Evolutionary conservation across 2,113 vertebrate species (phyloP), one percentile per base, ranked within the genome.

Genomic region (Alaudala cheleensis): DNA sequence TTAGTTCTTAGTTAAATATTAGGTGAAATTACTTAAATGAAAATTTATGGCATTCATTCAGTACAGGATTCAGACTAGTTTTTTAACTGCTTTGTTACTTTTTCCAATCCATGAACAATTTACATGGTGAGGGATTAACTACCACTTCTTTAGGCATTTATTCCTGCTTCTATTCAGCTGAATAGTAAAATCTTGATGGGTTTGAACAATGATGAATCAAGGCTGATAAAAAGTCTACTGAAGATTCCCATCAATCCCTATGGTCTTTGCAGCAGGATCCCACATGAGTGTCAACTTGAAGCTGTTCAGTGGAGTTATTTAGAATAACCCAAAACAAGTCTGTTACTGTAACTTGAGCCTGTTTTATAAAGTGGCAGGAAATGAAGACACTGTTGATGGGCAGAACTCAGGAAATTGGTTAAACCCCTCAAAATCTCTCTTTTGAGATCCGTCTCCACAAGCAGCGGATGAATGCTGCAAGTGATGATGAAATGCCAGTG

Each of bases 291-390:
- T 23, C 73, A 95, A 90, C 14, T 26, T 82, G 73, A 81, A 79
- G 73, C 84, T 87, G 66, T 60, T 82, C 73, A 54, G 14, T 82
- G 65, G 34, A n/a, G 51, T 93, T 90, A 88, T 58, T 91, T 61
- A 49, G 58, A 87, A 50, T 72, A 95, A 84, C 65, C 29, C 61
- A 24, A 53, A 91, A 60, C 45, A 76, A 94, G 58, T 33, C 57
- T 87, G 49, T 67, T 61, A 49, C 65, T 93, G 84, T 92, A 87
- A 96, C 42, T 64, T 79, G 88, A 92, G 69, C 49, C 31, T 79
- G 31, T 64, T 95, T 91, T 95, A 92, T 92, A 81, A 93, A 91
- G 77, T n/a, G 40, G 37, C 57, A 95, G 91, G 81, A 95, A 93
- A 97, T 71, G 31, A 95, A 95, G 91, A 95, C 61, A 39, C 70